These are phyloP conservation scores for Istiophorus platypterus DNA, from an alignment of 2,113 vertebrate genomes.

Conservation along the genomic window DNA sequence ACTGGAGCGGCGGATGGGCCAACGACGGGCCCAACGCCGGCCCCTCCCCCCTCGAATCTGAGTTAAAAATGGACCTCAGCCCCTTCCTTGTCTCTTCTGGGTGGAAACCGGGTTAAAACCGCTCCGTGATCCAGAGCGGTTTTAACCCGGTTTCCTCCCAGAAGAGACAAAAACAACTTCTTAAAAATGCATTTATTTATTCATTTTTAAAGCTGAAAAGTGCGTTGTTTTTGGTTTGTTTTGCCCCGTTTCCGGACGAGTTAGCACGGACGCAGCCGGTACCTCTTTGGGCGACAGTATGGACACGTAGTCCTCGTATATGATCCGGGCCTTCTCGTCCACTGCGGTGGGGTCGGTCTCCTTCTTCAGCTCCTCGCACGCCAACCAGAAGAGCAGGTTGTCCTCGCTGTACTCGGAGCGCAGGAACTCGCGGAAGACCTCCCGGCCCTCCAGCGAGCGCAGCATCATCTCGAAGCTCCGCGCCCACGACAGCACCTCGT, in stretches of 20 bases:
- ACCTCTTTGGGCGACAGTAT: constrained; percentile 99
- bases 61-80: too few relatives aligned
- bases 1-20: too few relatives aligned
- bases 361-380: constrained; percentile 96
- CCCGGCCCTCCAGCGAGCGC: constrained; percentile 92
- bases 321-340: constrained; percentile 95
- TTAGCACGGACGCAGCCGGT: constrained; percentile 18
- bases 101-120: too few relatives aligned
- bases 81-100: too few relatives aligned
- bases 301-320: constrained; percentile 99
- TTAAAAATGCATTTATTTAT: too few relatives aligned
- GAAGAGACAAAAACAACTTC: too few relatives aligned
- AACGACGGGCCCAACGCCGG: too few relatives aligned
- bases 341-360: constrained; percentile 89
- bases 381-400: constrained; percentile 98
- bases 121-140: too few relatives aligned
- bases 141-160: too few relatives aligned
- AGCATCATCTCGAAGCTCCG: constrained; percentile 99
- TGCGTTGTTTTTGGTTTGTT: neutral
- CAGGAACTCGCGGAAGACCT: constrained; percentile 95
- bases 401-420: constrained; percentile 98
- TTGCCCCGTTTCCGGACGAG: neutral
- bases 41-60: too few relatives aligned
- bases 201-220: too few relatives aligned
- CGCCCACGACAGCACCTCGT: constrained; percentile 96